Conservation (phyloP, 2,797 vertebrate genomes). For the Pachyuromys duprasi region DNA sequence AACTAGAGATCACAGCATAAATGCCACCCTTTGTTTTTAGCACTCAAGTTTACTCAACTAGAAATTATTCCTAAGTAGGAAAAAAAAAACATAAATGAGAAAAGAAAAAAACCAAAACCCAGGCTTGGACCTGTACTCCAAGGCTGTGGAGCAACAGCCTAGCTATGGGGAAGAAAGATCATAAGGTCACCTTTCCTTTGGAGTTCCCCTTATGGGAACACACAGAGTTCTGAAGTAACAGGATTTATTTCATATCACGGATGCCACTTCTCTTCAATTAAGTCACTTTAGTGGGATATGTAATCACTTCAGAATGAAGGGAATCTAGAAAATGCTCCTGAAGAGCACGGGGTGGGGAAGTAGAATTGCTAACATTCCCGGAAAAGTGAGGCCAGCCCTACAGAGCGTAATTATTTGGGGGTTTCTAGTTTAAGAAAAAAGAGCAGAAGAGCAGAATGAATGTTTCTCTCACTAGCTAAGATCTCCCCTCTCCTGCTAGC, state of each 20-base stretch:
- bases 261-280: constrained; percentile 34
- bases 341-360: neutral
- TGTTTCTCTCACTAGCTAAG: neutral
- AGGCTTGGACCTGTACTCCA: neutral
- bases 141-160: neutral
- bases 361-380: neutral
- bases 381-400: neutral
- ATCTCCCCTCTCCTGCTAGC: neutral
- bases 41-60: neutral
- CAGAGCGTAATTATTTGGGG: neutral
- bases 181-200: neutral
- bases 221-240: neutral
- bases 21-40: neutral
- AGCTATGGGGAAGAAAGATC: neutral
- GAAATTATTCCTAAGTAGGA: neutral
- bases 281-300: neutral
- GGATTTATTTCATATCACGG: neutral
- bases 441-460: neutral
- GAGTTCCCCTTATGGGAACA: neutral
- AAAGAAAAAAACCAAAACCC: neutral
- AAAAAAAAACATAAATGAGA: neutral
- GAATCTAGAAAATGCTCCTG: neutral
- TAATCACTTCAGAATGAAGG: neutral
- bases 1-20: neutral
- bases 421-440: constrained; percentile 5